Base-by-base conservation (phyloP, 2,113 vertebrate genomes). In the Oncorhynchus tshawytscha region DNA sequence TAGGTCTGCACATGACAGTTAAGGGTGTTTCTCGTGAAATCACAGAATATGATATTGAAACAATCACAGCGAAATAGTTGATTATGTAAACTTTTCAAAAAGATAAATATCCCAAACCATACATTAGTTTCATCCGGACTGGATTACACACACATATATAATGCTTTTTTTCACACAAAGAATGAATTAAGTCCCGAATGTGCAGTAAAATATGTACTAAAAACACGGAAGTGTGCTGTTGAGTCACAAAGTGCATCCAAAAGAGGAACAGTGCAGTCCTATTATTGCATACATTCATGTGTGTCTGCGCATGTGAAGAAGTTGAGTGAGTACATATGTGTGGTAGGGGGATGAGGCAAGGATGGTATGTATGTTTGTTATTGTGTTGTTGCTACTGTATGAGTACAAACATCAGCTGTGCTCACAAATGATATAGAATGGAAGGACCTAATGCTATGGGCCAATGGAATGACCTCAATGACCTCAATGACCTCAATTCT, bases 1-100 rank as follows among this genome's bases (percentile, higher is more conserved):
- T 99, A 99, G 16, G 97, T 98, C 97, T 98, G 86, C n/a, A 72
- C 45, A 67, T 2, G 0, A 0, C 11, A 11, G 88, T 89, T 82
- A 90, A 93, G 89, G 39, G 39, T 48, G 66, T 48, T 8, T 54
- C 6, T 7, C 9, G 16, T 3, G 11, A n/a, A 5, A 31, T 72
- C 12, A 9, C 48, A 8, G n/a, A 72, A 27, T 29, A 31, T 31
- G 5, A 54, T 16, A 54, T 68, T 29, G 2, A 60, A 20, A 16
- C 7, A 29, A 62, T 62, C 22, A 66, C 64, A 66, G 25, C 22
- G 60, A 29, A 62, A 62, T 22, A 20, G 29, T 54, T 54, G 51
- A 16, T 15, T 15, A 16, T 54, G 39, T 45, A 11, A 45, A 45
- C 39, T 45, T 45, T 45, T 45, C 39, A 45, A 45, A 45, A 12